Conservation (phyloP, 2,888 invertebrate species). For the Eremobia ochroleuca region DNA sequence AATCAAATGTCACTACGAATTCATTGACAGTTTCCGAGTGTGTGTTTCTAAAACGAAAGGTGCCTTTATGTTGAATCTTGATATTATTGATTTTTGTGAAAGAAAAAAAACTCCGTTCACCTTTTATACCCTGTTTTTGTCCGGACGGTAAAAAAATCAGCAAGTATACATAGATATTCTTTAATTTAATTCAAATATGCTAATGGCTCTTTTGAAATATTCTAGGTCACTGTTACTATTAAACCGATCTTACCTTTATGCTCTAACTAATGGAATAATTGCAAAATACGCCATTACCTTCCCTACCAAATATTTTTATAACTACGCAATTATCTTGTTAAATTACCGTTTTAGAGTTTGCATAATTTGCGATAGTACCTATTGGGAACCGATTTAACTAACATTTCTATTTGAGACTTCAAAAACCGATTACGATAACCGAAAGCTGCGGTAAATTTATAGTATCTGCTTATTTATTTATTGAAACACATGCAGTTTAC, state of each 20-base stretch:
- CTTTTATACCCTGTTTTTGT: not conserved
- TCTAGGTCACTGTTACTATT: not conserved
- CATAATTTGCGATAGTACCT: constrained; percentile 47
- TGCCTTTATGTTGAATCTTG: not conserved
- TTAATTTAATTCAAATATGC: not conserved
- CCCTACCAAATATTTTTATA: constrained; percentile 32
- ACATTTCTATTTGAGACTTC: constrained; percentile 48
- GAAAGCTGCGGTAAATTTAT: constrained; percentile 30
- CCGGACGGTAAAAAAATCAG: not conserved
- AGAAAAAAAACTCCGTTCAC: not conserved
- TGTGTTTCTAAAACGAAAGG: not conserved
- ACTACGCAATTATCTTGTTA: constrained; percentile 32
- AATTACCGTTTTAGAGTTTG: constrained; percentile 38
- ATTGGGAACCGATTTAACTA: constrained; percentile 58
- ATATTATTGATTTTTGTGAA: not conserved
- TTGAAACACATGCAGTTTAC: not conserved
- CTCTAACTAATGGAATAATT: constrained; percentile 19
- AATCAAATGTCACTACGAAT: not conserved
- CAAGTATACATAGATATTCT: not conserved
- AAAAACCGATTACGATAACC: constrained; percentile 36
- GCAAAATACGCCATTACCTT: constrained; percentile 15
- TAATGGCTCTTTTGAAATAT: not conserved
- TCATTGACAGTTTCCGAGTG: not conserved
- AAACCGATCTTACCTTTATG: not conserved
- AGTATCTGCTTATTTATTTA: constrained; percentile 18